Percentiles rank a stretch among this genome's conserved stretches.
phyloP scores from a whole-genome alignment of 1,140 invertebrate genomes.

The Pissodes strobi region DNA sequence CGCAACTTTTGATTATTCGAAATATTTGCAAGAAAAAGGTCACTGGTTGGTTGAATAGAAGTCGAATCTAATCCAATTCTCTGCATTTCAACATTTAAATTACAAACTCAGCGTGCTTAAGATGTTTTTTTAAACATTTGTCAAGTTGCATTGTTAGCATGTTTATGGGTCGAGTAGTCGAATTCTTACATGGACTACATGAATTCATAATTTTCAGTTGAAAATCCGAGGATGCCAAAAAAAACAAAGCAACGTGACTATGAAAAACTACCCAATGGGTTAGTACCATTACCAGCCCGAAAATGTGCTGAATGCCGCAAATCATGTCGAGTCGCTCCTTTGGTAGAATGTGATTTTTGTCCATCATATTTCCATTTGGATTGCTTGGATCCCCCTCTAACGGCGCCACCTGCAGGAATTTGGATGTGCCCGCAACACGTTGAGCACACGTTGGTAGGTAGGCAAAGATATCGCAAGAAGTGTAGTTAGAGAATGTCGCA shows the following conservation, averaged over 20 bases:
- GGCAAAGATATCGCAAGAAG: too few species aligned
- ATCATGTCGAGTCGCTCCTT: conserved; percentile 79
- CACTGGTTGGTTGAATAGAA: too few species aligned
- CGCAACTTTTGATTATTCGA: too few species aligned
- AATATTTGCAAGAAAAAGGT: too few species aligned
- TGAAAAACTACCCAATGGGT: conserved; percentile 37
- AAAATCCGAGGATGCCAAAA: conserved; percentile 22
- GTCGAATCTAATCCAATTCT: too few species aligned
- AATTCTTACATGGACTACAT: neutral
- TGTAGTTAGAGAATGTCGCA: too few species aligned
- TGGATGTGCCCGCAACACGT: conserved; percentile 99
- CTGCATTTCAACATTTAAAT: too few species aligned
- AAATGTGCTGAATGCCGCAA: conserved; percentile 82
- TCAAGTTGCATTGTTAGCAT: too few species aligned
- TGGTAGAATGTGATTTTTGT: conserved; percentile 94
- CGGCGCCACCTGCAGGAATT: conserved; percentile 78
- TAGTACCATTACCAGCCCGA: conserved; percentile 69
- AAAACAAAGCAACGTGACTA: conserved; percentile 40
- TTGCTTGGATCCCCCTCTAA: conserved; percentile 90
- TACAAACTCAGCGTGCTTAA: too few species aligned
- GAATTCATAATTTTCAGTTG: conserved; percentile 16
- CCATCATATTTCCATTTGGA: conserved; percentile 89
- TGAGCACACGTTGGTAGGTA: conserved; percentile 81
- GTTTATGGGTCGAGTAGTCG: too few species aligned
- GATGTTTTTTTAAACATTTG: too few species aligned